These are phyloP conservation scores for Oreochromis mossambicus DNA, from an alignment of 2,797 vertebrate genomes.

Conservation along the genomic window DNA sequence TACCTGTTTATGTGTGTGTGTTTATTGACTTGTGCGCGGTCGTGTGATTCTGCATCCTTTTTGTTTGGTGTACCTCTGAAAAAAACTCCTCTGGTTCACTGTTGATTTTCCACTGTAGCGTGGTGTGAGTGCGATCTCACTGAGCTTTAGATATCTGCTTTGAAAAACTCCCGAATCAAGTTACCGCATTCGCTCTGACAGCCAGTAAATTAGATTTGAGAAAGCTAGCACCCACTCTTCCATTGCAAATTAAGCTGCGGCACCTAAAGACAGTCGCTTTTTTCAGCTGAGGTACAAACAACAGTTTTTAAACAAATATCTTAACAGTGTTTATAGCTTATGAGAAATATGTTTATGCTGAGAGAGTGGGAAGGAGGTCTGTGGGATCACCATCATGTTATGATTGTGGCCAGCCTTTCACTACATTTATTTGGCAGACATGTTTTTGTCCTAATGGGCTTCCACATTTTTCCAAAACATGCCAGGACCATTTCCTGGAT, in stretches of 20 bases:
- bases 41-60: not conserved
- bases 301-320: not conserved
- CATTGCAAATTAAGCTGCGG: conserved; percentile 9
- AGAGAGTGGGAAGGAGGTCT: not conserved
- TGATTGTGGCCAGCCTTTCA: not conserved
- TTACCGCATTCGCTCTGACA: conserved; percentile 36
- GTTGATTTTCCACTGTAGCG: not conserved
- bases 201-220: conserved; percentile 24
- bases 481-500: not conserved
- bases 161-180: conserved; percentile 35
- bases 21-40: not conserved
- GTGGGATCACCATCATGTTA: not conserved
- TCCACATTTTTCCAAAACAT: not conserved
- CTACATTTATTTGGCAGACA: not conserved
- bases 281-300: not conserved
- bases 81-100: conserved; percentile 7
- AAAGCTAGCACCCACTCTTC: conserved; percentile 13
- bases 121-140: not conserved
- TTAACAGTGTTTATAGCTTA: not conserved
- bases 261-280: not conserved
- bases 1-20: not conserved
- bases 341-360: not conserved
- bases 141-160: conserved; percentile 16
- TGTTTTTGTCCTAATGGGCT: not conserved
- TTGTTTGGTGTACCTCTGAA: not conserved